Evolutionary conservation across 2,888 invertebrate genomes (phyloP), one percentile per base, ranked within the genome.

Genomic region (Clostera curtula): DNA sequence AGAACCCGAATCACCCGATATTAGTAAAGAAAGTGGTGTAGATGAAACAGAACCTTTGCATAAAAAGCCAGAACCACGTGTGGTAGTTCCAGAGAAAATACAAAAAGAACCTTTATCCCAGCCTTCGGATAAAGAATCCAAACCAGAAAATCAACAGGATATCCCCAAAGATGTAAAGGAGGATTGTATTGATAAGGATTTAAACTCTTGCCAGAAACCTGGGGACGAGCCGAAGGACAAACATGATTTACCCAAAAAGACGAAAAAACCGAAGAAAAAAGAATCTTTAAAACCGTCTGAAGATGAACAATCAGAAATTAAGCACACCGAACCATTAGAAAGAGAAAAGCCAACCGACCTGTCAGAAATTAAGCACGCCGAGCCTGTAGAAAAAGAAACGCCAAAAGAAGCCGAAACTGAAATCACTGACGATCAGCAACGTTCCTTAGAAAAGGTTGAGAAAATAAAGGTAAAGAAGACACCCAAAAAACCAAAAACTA

Each of bases 401-500:
- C 35, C 67, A 27, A 56, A 59, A 27, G 35, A 48, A 1, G 44
- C 46, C 2, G 51, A 62, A 23, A 58, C 50, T 31, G 55, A 52
- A 48, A n/a, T n/a, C n/a, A n/a, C n/a, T n/a, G n/a, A n/a, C n/a
- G n/a, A n/a, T n/a, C n/a, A n/a, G n/a, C n/a, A n/a, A n/a, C n/a
- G n/a, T n/a, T n/a, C n/a, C n/a, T n/a, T n/a, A n/a, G 47, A 36
- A 12, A 29, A 22, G 18, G 1, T 2, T 7, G 18, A 13, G 22
- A 38, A 30, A 36, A 35, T 10, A 40, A 40, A 17, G 46, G 37
- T 27, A 25, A 44, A 49, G 51, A 1, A 49, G 56, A 11, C 9
- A 23, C 10, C 9, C 15, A 28, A 13, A 23, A 23, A 38, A 34
- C 59, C 44, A 25, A 40, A 39, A 16, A 31, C 14, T 27, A 33